Conservation (phyloP, 2,113 vertebrate species). For the Pedionomus torquatus region DNA sequence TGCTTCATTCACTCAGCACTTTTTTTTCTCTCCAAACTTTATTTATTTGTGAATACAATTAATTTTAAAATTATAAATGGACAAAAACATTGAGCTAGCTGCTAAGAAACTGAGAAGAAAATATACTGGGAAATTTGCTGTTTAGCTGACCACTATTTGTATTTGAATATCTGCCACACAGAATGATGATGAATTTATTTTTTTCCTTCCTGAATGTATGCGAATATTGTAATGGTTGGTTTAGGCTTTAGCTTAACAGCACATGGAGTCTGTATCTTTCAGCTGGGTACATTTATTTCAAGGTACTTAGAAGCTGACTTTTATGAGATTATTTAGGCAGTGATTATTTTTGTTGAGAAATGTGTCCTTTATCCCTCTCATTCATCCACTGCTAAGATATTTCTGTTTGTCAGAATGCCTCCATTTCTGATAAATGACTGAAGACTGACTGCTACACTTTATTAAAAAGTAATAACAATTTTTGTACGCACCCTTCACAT, state of each 20-base stretch:
- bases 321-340: constrained; percentile 82
- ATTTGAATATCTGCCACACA: background rate
- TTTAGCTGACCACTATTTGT: background rate
- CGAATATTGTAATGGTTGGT: constrained; percentile 56
- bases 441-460: constrained; percentile 98
- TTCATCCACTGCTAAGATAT: constrained; percentile 83
- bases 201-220: background rate
- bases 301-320: constrained; percentile 82
- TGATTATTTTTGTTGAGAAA: constrained; percentile 85
- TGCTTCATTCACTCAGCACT: background rate
- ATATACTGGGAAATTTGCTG: background rate
- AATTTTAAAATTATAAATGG: background rate
- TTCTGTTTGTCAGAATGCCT: constrained; percentile 86
- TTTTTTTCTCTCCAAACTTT: background rate
- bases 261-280: constrained; percentile 68
- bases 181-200: background rate
- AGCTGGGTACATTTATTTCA: constrained; percentile 78
- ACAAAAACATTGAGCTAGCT: background rate
- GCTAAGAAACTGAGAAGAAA: background rate
- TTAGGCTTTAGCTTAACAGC: constrained; percentile 69
- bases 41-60: background rate
- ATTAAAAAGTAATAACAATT: constrained; percentile 99
- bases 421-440: constrained; percentile 94
- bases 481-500: constrained; percentile 98
- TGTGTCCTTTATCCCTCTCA: constrained; percentile 83